A percentile compares a stretch with the other conserved stretches of the same genome.
phyloP scores from a whole-genome alignment of 2,888 invertebrate species.

The Ptychoptera contaminata region DNA sequence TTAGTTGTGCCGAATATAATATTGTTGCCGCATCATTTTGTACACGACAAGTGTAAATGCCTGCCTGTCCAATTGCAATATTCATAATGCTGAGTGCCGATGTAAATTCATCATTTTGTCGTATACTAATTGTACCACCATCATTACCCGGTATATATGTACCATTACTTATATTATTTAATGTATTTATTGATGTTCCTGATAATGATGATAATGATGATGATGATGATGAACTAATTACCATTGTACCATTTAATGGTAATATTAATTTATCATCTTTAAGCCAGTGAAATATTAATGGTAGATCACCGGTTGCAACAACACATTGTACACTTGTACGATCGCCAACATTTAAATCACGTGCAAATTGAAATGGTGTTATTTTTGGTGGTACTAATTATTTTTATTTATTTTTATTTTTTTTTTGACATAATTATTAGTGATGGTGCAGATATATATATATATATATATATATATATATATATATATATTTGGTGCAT shows the following conservation, averaged over 20 bases:
- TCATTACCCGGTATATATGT: constrained; percentile 23
- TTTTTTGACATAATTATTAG: neutral
- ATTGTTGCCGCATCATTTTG: constrained; percentile 41
- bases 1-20: constrained; percentile 40
- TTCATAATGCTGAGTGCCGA: constrained; percentile 41
- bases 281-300: constrained; percentile 45
- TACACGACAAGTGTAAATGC: constrained; percentile 43
- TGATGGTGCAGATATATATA: constrained; percentile 1
- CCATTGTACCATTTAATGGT: constrained; percentile 15
- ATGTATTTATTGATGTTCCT: neutral
- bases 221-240: neutral
- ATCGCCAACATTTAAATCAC: constrained; percentile 42
- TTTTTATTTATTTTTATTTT: constrained; percentile 1
- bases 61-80: constrained; percentile 38
- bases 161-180: constrained; percentile 5
- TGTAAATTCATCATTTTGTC: constrained; percentile 43
- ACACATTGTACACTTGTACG: constrained; percentile 43
- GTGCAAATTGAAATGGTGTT: constrained; percentile 48
- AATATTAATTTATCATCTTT: constrained; percentile 39
- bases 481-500: too few relatives aligned
- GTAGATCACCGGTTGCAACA: constrained; percentile 44
- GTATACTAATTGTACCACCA: constrained; percentile 36
- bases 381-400: constrained; percentile 44
- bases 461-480: too few relatives aligned
- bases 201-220: neutral